These are phyloP conservation scores for Myxocyprinus asiaticus DNA, from an alignment of 2,113 vertebrate species.

Conservation along the genomic window DNA sequence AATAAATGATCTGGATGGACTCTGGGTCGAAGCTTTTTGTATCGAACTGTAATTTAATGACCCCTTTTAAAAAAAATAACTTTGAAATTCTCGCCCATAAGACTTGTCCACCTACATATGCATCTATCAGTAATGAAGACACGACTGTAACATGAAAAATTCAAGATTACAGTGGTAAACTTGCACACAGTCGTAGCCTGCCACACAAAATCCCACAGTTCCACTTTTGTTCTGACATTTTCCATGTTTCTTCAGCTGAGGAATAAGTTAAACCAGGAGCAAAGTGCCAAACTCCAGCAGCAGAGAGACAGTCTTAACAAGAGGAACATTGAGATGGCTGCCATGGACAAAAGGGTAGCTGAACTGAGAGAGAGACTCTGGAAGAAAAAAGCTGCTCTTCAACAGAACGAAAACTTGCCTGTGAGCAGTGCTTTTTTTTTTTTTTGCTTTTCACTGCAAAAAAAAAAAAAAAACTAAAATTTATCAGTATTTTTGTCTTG, in stretches of 20 bases:
- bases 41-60: too few species aligned
- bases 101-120: too few species aligned
- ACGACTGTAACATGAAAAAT: background rate
- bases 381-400: conserved; percentile 93
- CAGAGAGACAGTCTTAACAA: conserved; percentile 89
- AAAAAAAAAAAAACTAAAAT: too few species aligned
- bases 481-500: too few species aligned
- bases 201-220: background rate
- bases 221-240: conserved; percentile 8
- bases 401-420: conserved; percentile 87
- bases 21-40: too few species aligned
- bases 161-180: background rate
- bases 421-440: conserved; percentile 67
- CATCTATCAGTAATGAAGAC: too few species aligned
- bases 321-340: conserved; percentile 85
- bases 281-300: conserved; percentile 87
- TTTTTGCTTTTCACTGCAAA: too few species aligned
- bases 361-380: conserved; percentile 89
- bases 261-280: conserved; percentile 92
- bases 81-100: too few species aligned
- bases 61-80: too few species aligned
- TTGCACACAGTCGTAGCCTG: background rate
- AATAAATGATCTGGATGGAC: too few species aligned
- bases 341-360: conserved; percentile 88
- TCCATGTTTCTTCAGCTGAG: conserved; percentile 76